phyloP scores from a whole-genome alignment of 2,888 invertebrate genomes.

The Eueremaeus valkanovi region DNA sequence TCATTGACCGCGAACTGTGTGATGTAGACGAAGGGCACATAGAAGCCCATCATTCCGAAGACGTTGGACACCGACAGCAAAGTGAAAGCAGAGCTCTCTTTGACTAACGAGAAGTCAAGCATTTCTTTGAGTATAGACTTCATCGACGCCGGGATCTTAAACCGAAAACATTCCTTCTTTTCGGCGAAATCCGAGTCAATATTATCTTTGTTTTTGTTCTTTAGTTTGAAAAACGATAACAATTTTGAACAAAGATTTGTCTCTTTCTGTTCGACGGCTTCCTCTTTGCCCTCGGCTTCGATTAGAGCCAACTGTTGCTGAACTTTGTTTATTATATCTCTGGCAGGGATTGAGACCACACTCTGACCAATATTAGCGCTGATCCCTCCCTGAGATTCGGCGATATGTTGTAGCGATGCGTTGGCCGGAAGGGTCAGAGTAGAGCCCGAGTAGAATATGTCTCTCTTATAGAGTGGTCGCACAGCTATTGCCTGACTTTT shows the following conservation, averaged over 20 bases:
- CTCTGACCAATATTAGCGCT: constrained; percentile 79
- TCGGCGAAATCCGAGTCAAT: constrained; percentile 5
- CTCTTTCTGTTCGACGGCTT: constrained; percentile 39
- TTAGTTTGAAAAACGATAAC: constrained; percentile 35
- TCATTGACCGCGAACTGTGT: constrained; percentile 71
- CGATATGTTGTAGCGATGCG: constrained; percentile 54
- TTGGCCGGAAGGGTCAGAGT: constrained; percentile 80
- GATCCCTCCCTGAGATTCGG: constrained; percentile 73
- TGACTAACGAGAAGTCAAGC: constrained; percentile 82
- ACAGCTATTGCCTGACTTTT: constrained; percentile 53
- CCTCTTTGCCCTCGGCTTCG: constrained; percentile 38
- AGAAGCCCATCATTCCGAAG: constrained; percentile 95
- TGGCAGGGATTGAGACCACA: constrained; percentile 72
- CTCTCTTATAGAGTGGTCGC: constrained; percentile 85
- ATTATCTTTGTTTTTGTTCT: background rate
- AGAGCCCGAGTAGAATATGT: constrained; percentile 96
- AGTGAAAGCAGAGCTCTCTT: constrained; percentile 79
- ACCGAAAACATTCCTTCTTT: background rate
- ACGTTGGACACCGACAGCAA: constrained; percentile 88
- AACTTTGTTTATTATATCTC: constrained; percentile 40
- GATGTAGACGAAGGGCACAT: constrained; percentile 92
- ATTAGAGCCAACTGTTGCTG: constrained; percentile 34
- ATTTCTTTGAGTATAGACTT: constrained; percentile 64
- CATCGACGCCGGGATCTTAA: constrained; percentile 37
- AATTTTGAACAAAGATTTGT: constrained; percentile 29